A percentile compares a stretch with the other conserved stretches of the same genome.
Evolutionary conservation across 2,888 invertebrate species (phyloP).

Genomic region (Ischnura elegans): DNA sequence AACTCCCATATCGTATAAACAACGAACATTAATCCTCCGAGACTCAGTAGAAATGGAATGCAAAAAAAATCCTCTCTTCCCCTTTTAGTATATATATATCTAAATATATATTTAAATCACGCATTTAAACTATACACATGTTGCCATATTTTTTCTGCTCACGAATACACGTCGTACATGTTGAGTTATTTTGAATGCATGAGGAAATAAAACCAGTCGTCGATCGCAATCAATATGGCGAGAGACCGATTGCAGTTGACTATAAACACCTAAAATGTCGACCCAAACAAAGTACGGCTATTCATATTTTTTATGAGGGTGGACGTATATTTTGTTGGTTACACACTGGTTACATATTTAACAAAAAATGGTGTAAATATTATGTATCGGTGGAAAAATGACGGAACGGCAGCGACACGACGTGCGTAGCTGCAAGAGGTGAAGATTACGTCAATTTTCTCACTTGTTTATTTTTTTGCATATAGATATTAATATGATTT

Average conservation of each 20-base stretch:
- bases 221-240: background rate
- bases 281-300: background rate
- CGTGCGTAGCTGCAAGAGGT: background rate
- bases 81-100: background rate
- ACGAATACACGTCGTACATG: conserved; percentile 28
- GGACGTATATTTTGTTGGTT: background rate
- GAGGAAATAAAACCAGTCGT: conserved; percentile 11
- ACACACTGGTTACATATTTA: conserved; percentile 8
- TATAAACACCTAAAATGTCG: background rate
- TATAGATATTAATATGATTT: conserved; percentile 54
- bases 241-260: background rate
- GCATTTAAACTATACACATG: conserved; percentile 25
- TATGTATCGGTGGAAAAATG: conserved; percentile 42
- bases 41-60: background rate
- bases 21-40: background rate
- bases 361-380: conserved; percentile 44
- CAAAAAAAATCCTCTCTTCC: background rate
- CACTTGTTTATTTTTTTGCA: conserved; percentile 66
- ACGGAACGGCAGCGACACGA: background rate
- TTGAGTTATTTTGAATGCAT: conserved; percentile 25
- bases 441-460: conserved; percentile 61
- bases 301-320: background rate
- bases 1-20: too few species aligned
- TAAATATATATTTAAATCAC: conserved; percentile 11
- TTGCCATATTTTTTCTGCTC: conserved; percentile 60